phyloP scores from a whole-genome alignment of 2,797 vertebrate genomes.

The Staurois parvus region DNA sequence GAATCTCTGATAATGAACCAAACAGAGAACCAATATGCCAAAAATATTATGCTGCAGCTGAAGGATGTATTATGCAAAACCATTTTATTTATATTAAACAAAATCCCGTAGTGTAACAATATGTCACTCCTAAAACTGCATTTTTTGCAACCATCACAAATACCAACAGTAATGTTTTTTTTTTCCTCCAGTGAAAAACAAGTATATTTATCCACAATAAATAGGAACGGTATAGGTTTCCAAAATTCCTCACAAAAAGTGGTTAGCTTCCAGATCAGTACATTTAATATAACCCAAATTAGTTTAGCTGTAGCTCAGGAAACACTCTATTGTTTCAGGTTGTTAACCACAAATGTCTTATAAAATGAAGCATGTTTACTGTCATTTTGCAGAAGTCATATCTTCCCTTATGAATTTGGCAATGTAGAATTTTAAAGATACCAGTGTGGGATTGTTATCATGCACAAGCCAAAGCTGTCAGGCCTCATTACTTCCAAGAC shows the following conservation, averaged over 20 bases:
- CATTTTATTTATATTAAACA: constrained; percentile 17
- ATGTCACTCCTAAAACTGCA: neutral
- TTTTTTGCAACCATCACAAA: neutral
- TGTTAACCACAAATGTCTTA: constrained; percentile 73
- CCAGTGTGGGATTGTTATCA: constrained; percentile 69
- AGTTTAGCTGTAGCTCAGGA: constrained; percentile 68
- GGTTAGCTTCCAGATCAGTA: constrained; percentile 64
- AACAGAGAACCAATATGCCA: neutral
- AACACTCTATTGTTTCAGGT: constrained; percentile 70
- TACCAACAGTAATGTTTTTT: neutral
- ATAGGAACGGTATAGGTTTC: constrained; percentile 16
- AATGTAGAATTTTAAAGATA: constrained; percentile 74
- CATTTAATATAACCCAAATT: constrained; percentile 68
- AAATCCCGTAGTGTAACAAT: neutral
- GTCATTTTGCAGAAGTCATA: constrained; percentile 69
- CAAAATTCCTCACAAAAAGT: constrained; percentile 20
- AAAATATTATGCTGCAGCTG: neutral
- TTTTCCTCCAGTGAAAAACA: neutral
- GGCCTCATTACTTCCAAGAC: constrained; percentile 76
- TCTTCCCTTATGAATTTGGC: constrained; percentile 74
- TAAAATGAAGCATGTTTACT: constrained; percentile 73
- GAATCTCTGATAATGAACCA: constrained; percentile 16
- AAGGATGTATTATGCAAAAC: constrained; percentile 16
- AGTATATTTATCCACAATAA: neutral
- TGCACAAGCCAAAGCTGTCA: constrained; percentile 73